phyloP scores from a whole-genome alignment of 2,888 invertebrate species.

The Pollenia angustigena region DNA sequence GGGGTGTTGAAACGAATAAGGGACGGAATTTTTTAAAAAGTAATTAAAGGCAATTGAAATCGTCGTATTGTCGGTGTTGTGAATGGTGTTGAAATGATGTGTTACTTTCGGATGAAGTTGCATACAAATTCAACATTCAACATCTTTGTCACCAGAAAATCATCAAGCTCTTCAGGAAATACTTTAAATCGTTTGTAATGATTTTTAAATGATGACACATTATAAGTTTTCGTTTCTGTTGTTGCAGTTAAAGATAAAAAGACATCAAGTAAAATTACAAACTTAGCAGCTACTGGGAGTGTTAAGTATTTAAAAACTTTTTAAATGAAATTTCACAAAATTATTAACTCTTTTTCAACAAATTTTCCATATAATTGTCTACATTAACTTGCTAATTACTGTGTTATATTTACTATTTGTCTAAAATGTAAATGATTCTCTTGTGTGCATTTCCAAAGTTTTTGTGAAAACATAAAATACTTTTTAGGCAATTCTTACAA shows the following conservation, averaged over 20 bases:
- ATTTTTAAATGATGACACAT: conserved; percentile 67
- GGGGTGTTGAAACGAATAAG: conserved; percentile 12
- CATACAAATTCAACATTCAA: conserved; percentile 29
- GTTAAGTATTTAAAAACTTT: conserved; percentile 1
- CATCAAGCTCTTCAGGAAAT: conserved; percentile 48
- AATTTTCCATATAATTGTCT: conserved; percentile 47
- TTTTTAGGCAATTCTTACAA: not conserved
- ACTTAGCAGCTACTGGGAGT: conserved; percentile 1
- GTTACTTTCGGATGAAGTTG: conserved; percentile 51
- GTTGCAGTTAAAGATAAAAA: conserved; percentile 20
- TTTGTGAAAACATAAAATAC: not conserved
- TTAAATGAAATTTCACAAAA: conserved; percentile 24
- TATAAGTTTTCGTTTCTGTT: conserved; percentile 27
- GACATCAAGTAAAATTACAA: conserved; percentile 15
- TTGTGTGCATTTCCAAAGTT: not conserved
- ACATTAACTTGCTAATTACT: conserved; percentile 46
- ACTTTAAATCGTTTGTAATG: conserved; percentile 65
- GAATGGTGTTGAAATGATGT: conserved; percentile 43
- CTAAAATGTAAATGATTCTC: not conserved
- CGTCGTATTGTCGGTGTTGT: conserved; percentile 46
- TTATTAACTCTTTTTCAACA: conserved; percentile 6
- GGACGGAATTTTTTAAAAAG: conserved; percentile 44
- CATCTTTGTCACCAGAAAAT: conserved; percentile 21
- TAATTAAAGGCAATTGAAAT: conserved; percentile 71
- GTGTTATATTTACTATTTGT: not conserved